Percentiles rank a stretch among this genome's conserved stretches.
These are phyloP conservation scores for Elephas maximus DNA, from an alignment of 2,113 vertebrate genomes.

Conservation along the genomic window DNA sequence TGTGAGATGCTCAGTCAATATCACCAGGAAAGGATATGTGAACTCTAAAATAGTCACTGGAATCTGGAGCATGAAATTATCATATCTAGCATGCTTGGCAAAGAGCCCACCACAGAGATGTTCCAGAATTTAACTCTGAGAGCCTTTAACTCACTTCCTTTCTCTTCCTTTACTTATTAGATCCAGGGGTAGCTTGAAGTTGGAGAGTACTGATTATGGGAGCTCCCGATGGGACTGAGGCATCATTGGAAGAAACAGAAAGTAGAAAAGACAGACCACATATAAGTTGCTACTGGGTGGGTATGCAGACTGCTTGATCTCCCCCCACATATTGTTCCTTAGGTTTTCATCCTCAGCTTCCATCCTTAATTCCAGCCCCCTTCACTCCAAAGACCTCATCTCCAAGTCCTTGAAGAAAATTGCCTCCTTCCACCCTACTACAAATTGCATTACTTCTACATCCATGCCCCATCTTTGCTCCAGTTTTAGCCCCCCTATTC, in stretches of 20 bases:
- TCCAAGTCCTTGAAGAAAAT: neutral
- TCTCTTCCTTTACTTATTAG: neutral
- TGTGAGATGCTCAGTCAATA: neutral
- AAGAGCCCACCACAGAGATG: neutral
- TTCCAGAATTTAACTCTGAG: neutral
- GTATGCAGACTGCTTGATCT: neutral
- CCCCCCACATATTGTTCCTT: too few species aligned
- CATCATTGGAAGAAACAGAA: neutral
- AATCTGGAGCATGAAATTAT: neutral
- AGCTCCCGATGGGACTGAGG: neutral
- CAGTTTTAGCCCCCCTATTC: neutral
- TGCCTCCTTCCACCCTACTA: neutral
- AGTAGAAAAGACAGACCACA: neutral
- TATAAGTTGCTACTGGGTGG: neutral
- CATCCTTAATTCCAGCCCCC: neutral
- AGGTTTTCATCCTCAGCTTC: neutral
- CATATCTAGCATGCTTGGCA: too few species aligned
- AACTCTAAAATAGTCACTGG: neutral
- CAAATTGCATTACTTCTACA: neutral
- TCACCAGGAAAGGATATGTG: neutral
- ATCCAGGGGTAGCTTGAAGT: neutral
- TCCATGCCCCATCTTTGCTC: neutral
- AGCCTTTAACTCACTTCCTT: neutral
- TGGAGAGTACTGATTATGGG: neutral
- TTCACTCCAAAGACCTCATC: neutral